Percentiles rank a stretch among this genome's conserved stretches.
phyloP scores from a whole-genome alignment of 2,888 invertebrate species.

The Ischnura elegans region DNA sequence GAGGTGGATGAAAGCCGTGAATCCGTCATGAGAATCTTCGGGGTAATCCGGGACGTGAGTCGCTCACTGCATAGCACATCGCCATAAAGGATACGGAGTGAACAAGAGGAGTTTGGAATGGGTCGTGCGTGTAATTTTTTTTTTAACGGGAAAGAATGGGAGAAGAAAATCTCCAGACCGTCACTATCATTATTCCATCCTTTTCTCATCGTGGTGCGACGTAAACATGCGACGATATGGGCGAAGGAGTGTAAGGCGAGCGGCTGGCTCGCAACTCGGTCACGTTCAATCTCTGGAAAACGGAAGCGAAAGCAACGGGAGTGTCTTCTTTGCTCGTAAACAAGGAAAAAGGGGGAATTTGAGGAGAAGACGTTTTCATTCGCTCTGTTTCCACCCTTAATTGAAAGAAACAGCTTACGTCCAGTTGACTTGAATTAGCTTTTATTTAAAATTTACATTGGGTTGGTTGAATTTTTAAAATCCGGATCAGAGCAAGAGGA shows the following conservation, averaged over 20 bases:
- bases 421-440: neutral
- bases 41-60: neutral
- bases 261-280: neutral
- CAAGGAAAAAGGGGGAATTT: neutral
- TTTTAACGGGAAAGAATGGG: neutral
- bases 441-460: too few species aligned
- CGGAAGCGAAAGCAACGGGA: slow-evolving; percentile 35
- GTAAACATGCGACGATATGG: neutral
- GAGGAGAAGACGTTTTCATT: neutral
- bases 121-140: neutral
- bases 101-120: neutral
- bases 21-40: neutral
- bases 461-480: too few species aligned
- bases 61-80: too few species aligned
- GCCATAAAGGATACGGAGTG: neutral
- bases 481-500: too few species aligned
- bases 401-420: neutral
- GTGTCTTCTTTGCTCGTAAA: neutral
- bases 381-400: neutral
- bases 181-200: neutral
- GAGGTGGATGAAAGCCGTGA: neutral
- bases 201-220: neutral
- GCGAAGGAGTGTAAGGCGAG: neutral
- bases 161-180: neutral
- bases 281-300: neutral